Percentiles rank a stretch among this genome's conserved stretches.
phyloP scores from a whole-genome alignment of 2,797 vertebrate genomes.

The Tarsius wallacei region DNA sequence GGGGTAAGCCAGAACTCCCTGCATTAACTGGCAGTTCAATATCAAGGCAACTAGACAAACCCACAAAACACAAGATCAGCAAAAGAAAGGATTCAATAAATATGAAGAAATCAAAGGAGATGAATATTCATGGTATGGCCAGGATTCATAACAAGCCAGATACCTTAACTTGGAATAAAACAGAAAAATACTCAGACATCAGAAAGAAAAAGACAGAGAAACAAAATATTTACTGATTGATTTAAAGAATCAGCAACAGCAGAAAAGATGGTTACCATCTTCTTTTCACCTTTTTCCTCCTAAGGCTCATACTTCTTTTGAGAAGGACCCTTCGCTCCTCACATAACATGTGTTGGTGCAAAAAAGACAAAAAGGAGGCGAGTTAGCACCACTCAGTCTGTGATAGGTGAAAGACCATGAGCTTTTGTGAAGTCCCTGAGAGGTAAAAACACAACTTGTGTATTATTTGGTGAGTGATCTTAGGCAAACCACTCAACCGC shows the following conservation, averaged over 20 bases:
- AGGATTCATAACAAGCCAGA: not conserved
- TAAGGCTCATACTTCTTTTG: not conserved
- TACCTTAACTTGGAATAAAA: conserved; percentile 35
- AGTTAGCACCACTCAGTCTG: not conserved
- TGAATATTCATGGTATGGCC: conserved; percentile 8
- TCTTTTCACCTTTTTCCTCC: not conserved
- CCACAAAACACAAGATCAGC: not conserved
- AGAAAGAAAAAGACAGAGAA: not conserved
- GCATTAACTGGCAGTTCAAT: not conserved
- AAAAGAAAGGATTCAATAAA: not conserved
- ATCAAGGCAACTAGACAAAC: not conserved
- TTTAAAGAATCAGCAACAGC: not conserved
- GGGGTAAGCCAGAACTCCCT: not conserved
- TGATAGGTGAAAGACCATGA: not conserved
- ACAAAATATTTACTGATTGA: not conserved
- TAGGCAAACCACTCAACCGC: not conserved
- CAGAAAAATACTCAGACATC: not conserved
- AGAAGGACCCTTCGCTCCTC: not conserved
- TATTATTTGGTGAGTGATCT: not conserved
- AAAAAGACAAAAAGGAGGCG: not conserved
- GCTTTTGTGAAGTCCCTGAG: not conserved
- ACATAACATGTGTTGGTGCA: not conserved
- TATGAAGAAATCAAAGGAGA: conserved; percentile 14
- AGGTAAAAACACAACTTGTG: not conserved
- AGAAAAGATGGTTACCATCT: not conserved